A percentile compares a stretch with the other conserved stretches of the same genome.
phyloP scores from a whole-genome alignment of 37 sponge, comb jelly and placozoan genomes.

The Theonella swinhoei region DNA sequence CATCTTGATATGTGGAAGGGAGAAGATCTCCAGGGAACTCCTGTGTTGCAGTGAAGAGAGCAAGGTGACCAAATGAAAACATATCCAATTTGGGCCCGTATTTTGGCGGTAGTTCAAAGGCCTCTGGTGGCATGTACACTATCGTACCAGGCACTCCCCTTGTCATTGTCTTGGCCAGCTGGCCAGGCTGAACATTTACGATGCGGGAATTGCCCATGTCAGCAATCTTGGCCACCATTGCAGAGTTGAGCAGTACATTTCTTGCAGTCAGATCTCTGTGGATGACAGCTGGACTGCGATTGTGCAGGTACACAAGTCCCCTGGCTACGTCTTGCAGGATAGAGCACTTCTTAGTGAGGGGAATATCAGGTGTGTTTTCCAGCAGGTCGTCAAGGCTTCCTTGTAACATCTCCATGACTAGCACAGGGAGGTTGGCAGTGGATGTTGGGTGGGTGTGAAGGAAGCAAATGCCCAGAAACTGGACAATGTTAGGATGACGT shows the following conservation, averaged over 20 bases:
- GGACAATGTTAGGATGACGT: slow-evolving; percentile 3
- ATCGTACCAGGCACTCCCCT: slow-evolving; percentile 29
- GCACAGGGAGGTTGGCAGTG: not conserved
- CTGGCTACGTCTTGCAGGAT: slow-evolving; percentile 24
- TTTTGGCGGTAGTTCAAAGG: not conserved
- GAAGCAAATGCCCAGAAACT: slow-evolving; percentile 1
- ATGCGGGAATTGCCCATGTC: slow-evolving; percentile 36
- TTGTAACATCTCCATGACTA: not conserved
- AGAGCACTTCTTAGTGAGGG: slow-evolving; percentile 8
- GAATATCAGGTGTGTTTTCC: slow-evolving; percentile 2
- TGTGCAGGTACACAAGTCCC: slow-evolving; percentile 31
- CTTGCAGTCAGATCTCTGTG: slow-evolving; percentile 31
- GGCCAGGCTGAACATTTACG: not conserved
- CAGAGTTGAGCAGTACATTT: slow-evolving; percentile 27
- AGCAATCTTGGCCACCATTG: slow-evolving; percentile 20
- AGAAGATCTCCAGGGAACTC: not conserved
- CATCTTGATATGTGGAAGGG: not conserved
- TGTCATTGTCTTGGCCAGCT: not conserved
- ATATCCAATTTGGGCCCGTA: slow-evolving; percentile 8
- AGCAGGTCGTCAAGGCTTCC: slow-evolving; percentile 3
- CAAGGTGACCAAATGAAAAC: slow-evolving; percentile 30
- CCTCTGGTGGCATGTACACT: slow-evolving; percentile 39
- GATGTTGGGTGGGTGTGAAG: not conserved
- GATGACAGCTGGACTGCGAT: slow-evolving; percentile 23
- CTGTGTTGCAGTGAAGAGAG: slow-evolving; percentile 4